Evolutionary conservation across 2,797 vertebrate species (phyloP), one percentile per base, ranked within the genome.

Genomic region (Sebastes diploproa): DNA sequence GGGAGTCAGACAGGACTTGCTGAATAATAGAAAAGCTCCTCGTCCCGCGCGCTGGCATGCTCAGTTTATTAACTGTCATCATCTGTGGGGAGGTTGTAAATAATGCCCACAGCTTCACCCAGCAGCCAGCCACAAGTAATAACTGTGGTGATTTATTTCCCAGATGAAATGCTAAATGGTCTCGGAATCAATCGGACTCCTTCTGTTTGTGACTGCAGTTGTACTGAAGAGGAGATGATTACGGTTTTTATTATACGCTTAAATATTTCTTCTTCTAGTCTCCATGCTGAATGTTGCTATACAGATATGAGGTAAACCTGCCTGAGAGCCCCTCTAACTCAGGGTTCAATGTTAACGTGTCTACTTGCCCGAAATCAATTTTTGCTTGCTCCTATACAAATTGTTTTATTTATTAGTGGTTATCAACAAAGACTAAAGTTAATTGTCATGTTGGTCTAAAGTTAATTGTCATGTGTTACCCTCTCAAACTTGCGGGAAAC

Each of bases 1-100:
- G 76, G 68, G 77, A 83, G 61, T 79, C 67, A 38, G 61, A 73
- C 68, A 36, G 62, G 75, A 85, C 79, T 52, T 71, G 75, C 79
- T 84, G 72, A 85, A 90, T 86, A 86, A 87, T 71, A 79, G 82
- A 86, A 86, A 87, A 65, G 58, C 68, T 62, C 72, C 30, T 72
- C 18, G 14, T 81, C 72, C 80, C 7, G 25, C 38, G 14, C 25
- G 22, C 42, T 64, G 79, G 75, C 78, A 64, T 34, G 66, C 85
- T 81, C 52, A 36, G 55, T 90, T 86, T 90, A 91, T 87, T 88
- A 90, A 82, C 87, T 78, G 86, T 86, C 78, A 81, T 84, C 73
- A 66, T 87, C 78, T 59, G 82, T 7, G 61, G 67, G 73, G 69
- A 77, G 78, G 76, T 83, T 88, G 78, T 89, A 80, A 88, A 87